These are phyloP conservation scores for Gymnothorax reevesii DNA, from an alignment of 2,797 vertebrate genomes.

Conservation along the genomic window DNA sequence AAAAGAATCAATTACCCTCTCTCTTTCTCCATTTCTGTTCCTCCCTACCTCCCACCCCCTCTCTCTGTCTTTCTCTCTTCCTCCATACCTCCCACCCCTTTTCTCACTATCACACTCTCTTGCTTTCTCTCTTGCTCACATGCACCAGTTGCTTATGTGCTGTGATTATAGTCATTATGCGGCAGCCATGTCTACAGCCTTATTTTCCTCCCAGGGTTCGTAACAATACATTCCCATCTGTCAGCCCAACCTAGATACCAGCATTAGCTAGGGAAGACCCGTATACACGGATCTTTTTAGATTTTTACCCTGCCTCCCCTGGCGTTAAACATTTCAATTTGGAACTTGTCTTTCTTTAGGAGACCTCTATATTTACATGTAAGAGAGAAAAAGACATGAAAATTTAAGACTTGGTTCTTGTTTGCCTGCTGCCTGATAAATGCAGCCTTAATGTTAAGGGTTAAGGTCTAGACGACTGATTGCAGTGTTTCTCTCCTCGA, in stretches of 20 bases:
- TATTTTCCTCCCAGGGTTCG: conserved; percentile 59
- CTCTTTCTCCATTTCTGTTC: conserved; percentile 50
- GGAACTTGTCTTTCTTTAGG: conserved; percentile 38
- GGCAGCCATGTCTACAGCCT: conserved; percentile 64
- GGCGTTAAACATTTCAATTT: conserved; percentile 38
- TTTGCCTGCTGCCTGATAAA: background rate
- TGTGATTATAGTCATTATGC: conserved; percentile 78
- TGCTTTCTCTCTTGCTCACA: conserved; percentile 41
- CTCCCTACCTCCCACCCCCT: background rate
- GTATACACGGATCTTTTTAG: conserved; percentile 30
- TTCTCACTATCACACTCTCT: conserved; percentile 30
- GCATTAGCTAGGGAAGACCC: conserved; percentile 50
- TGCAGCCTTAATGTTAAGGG: background rate
- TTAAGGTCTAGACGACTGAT: background rate
- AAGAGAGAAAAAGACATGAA: conserved; percentile 25
- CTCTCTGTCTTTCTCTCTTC: conserved; percentile 50
- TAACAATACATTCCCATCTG: conserved; percentile 61
- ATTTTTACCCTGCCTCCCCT: background rate
- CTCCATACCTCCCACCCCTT: conserved; percentile 60
- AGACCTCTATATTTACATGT: conserved; percentile 37
- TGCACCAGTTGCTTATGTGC: conserved; percentile 75
- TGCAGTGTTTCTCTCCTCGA: background rate
- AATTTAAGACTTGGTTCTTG: background rate
- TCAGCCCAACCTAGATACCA: conserved; percentile 48
- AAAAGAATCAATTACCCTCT: conserved; percentile 78